Evolutionary conservation across 2,888 invertebrate species (phyloP).

Genomic region (Leptopilina drosophilae): DNA sequence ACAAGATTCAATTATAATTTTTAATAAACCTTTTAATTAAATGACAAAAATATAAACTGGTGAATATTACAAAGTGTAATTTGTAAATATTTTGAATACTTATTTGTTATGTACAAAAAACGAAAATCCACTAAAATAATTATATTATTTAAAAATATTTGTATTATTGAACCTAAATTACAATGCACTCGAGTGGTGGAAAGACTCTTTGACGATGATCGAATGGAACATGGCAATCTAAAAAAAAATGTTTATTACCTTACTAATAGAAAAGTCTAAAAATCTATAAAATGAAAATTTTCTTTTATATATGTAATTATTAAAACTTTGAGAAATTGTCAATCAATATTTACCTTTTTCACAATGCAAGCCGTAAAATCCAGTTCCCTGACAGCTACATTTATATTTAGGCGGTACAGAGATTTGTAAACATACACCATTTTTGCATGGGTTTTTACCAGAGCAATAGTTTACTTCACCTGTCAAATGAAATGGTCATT

Average conservation of each 20-base stretch:
- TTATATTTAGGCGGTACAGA: constrained; percentile 82
- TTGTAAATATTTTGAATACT: constrained; percentile 33
- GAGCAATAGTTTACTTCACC: constrained; percentile 82
- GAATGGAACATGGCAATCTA: too few species aligned
- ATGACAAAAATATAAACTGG: not conserved
- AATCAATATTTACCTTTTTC: constrained; percentile 80
- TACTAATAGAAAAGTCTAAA: too few species aligned
- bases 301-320: too few species aligned
- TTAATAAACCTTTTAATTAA: not conserved
- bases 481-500: constrained; percentile 53
- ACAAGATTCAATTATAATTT: too few species aligned
- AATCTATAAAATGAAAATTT: too few species aligned
- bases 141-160: not conserved
- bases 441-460: constrained; percentile 82
- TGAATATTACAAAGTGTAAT: constrained; percentile 44
- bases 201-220: constrained; percentile 78
- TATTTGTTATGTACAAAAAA: constrained; percentile 40
- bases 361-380: constrained; percentile 85
- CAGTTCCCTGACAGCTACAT: constrained; percentile 87
- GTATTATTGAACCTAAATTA: constrained; percentile 78
- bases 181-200: constrained; percentile 83
- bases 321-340: not conserved
- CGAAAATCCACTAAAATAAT: constrained; percentile 1
- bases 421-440: constrained; percentile 84
- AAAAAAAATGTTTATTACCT: not conserved